phyloP scores from a whole-genome alignment of 2,797 vertebrate species.

The Nasua narica region DNA sequence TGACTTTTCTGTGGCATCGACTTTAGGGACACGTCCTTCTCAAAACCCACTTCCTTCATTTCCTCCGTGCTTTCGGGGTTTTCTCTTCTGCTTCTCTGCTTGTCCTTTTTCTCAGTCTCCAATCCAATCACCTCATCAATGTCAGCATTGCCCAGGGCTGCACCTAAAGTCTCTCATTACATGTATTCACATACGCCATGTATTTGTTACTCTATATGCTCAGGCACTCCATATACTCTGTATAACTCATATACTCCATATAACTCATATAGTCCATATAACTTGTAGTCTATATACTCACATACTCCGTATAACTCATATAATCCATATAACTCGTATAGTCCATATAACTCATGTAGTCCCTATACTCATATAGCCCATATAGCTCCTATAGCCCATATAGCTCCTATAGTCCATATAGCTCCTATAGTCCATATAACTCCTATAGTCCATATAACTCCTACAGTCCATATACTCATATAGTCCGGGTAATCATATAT shows the following conservation, averaged over 20 bases:
- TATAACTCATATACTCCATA: not conserved
- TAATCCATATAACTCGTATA: not conserved
- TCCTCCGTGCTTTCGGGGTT: not conserved
- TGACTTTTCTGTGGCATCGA: not conserved
- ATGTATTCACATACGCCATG: not conserved
- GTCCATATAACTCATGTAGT: no score
- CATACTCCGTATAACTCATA: no score
- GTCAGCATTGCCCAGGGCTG: not conserved
- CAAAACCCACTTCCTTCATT: not conserved
- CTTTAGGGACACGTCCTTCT: not conserved
- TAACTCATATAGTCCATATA: not conserved
- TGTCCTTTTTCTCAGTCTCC: not conserved
- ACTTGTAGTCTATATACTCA: not conserved
- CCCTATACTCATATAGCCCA: no score
- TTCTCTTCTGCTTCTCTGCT: not conserved
- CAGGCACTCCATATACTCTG: no score
- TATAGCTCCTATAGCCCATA: not conserved
- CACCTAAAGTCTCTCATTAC: not conserved
- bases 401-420: not conserved
- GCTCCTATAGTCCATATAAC: not conserved
- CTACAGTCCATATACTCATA: no score
- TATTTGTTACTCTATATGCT: not conserved
- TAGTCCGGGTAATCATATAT: no score
- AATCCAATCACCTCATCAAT: not conserved
- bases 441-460: no score